phyloP scores from a whole-genome alignment of 1,140 invertebrate genomes.

The Gonioctena quinquepunctata region DNA sequence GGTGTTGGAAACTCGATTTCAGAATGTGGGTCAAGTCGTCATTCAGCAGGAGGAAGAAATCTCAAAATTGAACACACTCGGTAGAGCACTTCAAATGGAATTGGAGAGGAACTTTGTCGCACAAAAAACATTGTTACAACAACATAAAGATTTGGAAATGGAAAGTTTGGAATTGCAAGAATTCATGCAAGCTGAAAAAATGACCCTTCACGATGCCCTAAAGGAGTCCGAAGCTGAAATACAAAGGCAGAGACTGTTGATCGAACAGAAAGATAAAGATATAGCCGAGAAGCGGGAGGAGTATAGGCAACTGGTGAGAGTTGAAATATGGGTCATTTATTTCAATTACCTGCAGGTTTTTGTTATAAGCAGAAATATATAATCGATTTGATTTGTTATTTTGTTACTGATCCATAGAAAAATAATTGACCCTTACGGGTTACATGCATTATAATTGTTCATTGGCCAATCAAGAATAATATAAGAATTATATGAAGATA shows the following conservation, averaged over 20 bases:
- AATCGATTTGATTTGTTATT: too few relatives aligned
- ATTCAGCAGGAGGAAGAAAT: constrained; percentile 77
- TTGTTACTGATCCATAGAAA: too few relatives aligned
- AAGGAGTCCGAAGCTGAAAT: constrained; percentile 75
- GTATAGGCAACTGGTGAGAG: constrained; percentile 69
- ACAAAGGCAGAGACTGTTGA: constrained; percentile 57
- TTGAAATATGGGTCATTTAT: neutral
- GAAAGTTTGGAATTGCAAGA: constrained; percentile 76
- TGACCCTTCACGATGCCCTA: constrained; percentile 71
- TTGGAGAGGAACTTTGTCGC: constrained; percentile 68
- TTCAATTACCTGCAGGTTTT: neutral
- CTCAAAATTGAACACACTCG: constrained; percentile 67
- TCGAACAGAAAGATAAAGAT: constrained; percentile 63
- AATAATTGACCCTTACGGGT: too few relatives aligned
- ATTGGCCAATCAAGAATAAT: too few relatives aligned
- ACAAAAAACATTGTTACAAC: constrained; percentile 69
- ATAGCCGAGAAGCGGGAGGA: constrained; percentile 68
- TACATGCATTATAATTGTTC: too few relatives aligned
- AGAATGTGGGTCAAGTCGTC: constrained; percentile 73
- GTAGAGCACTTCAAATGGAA: constrained; percentile 69
- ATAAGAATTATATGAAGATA: too few relatives aligned
- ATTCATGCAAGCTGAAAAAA: constrained; percentile 78
- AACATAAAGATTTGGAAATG: constrained; percentile 70
- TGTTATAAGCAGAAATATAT: too few relatives aligned
- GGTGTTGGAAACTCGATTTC: constrained; percentile 74